Evolutionary conservation across 2,888 invertebrate genomes (phyloP).

Genomic region (Tipula helvola): DNA sequence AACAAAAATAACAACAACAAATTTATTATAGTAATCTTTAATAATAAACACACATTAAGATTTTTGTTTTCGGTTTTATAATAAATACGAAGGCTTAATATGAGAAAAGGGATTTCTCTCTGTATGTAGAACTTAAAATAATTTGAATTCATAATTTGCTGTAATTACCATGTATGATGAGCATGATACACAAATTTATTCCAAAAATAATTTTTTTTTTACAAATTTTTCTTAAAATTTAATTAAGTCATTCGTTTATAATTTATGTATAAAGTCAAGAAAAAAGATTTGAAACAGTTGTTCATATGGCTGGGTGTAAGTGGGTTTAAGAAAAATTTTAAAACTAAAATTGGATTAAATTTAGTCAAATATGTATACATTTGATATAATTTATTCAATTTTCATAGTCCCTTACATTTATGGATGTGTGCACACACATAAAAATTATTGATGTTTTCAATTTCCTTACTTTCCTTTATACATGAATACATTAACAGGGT

Average conservation of each 20-base stretch:
- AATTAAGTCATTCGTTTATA: background rate
- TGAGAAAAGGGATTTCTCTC: background rate
- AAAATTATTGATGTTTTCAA: background rate
- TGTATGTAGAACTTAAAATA: background rate
- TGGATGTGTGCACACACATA: background rate
- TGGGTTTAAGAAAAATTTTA: background rate
- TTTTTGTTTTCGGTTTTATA: background rate
- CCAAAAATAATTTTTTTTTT: background rate
- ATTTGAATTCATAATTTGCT: background rate
- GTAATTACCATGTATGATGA: background rate
- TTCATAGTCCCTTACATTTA: background rate
- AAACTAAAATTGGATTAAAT: background rate
- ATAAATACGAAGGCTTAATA: background rate
- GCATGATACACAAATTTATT: background rate
- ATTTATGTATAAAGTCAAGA: background rate
- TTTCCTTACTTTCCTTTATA: background rate
- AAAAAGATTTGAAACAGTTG: background rate
- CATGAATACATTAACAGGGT: background rate
- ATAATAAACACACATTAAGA: background rate
- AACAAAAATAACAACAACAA: background rate
- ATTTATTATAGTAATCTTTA: background rate
- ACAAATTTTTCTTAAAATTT: background rate
- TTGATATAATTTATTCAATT: background rate
- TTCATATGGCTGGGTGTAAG: background rate
- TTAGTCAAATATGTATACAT: background rate